Evolutionary conservation across 2,888 invertebrate genomes (phyloP).

Genomic region (Magallana nippona): DNA sequence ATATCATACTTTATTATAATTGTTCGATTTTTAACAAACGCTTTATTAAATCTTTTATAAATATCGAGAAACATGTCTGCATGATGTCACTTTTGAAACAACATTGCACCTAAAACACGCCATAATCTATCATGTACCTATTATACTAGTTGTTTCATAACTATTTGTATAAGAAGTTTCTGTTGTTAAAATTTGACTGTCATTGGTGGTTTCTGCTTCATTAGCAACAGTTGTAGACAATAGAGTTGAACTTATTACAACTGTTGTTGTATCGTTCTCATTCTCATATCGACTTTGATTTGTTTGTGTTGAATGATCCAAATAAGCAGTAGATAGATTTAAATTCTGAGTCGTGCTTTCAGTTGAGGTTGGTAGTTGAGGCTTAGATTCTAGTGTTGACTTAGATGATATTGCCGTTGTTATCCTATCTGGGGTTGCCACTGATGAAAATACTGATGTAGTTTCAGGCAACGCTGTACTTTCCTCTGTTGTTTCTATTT

Average conservation of each 20-base stretch:
- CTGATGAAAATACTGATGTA: too few species aligned
- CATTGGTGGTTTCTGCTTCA: background rate
- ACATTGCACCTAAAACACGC: too few species aligned
- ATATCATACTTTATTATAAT: too few species aligned
- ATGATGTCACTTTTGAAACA: too few species aligned
- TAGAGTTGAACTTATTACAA: background rate
- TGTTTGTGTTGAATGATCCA: too few species aligned
- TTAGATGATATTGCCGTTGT: too few species aligned
- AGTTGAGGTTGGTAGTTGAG: background rate
- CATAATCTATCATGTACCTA: background rate
- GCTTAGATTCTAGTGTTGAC: too few species aligned
- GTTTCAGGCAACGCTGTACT: background rate
- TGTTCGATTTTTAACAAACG: too few species aligned
- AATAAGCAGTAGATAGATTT: too few species aligned
- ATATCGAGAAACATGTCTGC: too few species aligned
- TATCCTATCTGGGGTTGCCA: too few species aligned
- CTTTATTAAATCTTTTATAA: too few species aligned
- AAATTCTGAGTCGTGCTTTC: background rate
- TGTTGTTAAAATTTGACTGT: background rate
- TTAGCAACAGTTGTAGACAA: background rate
- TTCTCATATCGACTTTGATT: background rate
- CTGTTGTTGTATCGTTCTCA: background rate
- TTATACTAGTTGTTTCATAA: conserved; percentile 4
- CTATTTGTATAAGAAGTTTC: background rate
- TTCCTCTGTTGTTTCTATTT: background rate